phyloP scores from a whole-genome alignment of 2,797 vertebrate species.

The Kryptopterus vitreolus region DNA sequence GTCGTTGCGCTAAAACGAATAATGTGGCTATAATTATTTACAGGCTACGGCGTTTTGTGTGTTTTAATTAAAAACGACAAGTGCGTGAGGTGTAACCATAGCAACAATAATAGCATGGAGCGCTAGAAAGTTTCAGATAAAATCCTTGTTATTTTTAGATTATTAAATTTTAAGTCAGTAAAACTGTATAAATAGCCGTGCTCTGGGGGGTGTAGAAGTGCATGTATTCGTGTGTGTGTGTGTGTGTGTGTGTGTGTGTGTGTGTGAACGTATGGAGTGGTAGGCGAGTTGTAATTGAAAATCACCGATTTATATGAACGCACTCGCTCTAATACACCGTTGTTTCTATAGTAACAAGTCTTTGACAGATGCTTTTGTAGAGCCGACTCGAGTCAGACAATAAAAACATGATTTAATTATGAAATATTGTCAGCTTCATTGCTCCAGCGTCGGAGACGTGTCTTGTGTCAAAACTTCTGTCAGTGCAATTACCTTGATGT shows the following conservation, averaged over 20 bases:
- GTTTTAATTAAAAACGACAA: conserved; percentile 18
- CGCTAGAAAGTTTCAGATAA: neutral
- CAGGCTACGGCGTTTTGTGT: too few species aligned
- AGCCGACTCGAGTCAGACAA: neutral
- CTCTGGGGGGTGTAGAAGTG: neutral
- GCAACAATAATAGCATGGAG: neutral
- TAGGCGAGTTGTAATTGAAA: too few species aligned
- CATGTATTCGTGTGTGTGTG: neutral
- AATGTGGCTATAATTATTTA: conserved; percentile 2
- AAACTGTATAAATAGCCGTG: neutral
- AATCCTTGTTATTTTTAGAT: neutral
- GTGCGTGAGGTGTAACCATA: neutral
- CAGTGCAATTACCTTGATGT: neutral
- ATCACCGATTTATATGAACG: too few species aligned
- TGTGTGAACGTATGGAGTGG: neutral
- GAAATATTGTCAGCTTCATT: neutral
- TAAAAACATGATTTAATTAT: neutral
- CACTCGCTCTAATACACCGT: too few species aligned
- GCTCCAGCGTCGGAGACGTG: neutral
- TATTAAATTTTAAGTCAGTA: neutral
- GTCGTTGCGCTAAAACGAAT: neutral
- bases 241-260: neutral
- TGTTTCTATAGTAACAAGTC: neutral
- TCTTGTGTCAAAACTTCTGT: neutral
- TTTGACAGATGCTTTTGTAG: neutral